Conservation (phyloP, 2,797 vertebrate genomes). For the Saguinus oedipus region DNA sequence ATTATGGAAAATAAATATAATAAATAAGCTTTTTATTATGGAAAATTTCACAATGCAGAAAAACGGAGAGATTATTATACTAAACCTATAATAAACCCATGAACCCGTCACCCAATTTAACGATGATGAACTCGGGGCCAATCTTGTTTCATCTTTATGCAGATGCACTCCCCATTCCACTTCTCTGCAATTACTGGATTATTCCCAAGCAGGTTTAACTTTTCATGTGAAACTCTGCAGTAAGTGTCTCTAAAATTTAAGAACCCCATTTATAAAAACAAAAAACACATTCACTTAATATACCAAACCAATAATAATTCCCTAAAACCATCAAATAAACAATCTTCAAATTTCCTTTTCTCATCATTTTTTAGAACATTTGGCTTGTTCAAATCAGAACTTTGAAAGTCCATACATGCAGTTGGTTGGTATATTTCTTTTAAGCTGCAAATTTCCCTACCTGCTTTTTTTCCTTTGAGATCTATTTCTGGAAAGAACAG, state of each 20-base stretch:
- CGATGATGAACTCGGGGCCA: not conserved
- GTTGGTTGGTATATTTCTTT: not conserved
- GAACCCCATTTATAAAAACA: not conserved
- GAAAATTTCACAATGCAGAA: not conserved
- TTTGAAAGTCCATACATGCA: not conserved
- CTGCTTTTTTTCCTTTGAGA: not conserved
- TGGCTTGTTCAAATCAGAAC: not conserved
- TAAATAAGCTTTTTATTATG: not conserved
- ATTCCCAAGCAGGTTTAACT: not conserved
- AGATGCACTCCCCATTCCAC: not conserved
- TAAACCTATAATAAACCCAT: not conserved
- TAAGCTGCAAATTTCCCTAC: not conserved
- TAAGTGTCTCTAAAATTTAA: not conserved
- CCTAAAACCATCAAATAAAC: not conserved
- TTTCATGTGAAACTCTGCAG: not conserved
- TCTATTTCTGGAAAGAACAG: not conserved
- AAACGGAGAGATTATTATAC: not conserved
- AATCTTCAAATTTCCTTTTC: slow-evolving; percentile 8
- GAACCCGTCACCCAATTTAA: not conserved
- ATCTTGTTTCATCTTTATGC: not conserved
- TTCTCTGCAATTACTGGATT: not conserved
- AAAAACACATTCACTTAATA: not conserved
- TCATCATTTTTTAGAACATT: not conserved
- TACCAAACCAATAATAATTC: not conserved
- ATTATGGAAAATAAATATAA: too few relatives aligned